Evolutionary conservation across 2,797 vertebrate species (phyloP).

Genomic region (Ceyx erithaca): DNA sequence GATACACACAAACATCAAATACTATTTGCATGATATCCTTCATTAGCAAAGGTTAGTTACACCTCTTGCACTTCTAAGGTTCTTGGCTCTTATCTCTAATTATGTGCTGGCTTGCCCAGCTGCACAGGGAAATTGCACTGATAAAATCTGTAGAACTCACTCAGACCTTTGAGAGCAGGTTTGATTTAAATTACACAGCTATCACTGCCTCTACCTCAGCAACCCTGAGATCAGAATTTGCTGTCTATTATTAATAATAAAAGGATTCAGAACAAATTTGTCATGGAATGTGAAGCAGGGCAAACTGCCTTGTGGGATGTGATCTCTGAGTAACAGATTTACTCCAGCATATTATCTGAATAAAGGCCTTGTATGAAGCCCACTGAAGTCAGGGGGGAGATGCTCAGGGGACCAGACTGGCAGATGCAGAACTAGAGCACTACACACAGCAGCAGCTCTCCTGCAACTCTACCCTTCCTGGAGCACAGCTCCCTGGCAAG

Average conservation of each 20-base stretch:
- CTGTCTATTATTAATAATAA: constrained; percentile 59
- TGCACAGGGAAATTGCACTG: constrained; percentile 59
- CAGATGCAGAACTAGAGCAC: not conserved
- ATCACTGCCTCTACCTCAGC: constrained; percentile 21
- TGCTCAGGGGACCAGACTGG: not conserved
- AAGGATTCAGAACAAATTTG: constrained; percentile 58
- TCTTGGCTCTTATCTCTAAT: constrained; percentile 59
- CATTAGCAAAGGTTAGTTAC: constrained; percentile 64
- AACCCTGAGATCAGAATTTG: constrained; percentile 54
- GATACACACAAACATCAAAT: constrained; percentile 20
- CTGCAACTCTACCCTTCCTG: not conserved
- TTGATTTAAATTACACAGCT: constrained; percentile 65
- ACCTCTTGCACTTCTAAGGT: constrained; percentile 39
- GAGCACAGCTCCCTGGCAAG: not conserved
- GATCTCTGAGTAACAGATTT: constrained; percentile 45
- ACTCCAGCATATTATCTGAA: constrained; percentile 9
- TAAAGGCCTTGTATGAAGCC: not conserved
- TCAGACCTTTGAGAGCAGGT: constrained; percentile 24
- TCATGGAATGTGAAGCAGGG: constrained; percentile 32
- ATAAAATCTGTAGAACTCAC: constrained; percentile 61
- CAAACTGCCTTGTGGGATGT: constrained; percentile 1
- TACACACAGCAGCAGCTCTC: not conserved
- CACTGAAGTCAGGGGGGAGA: not conserved
- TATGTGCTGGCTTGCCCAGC: constrained; percentile 47
- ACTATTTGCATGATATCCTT: constrained; percentile 37